Evolutionary conservation across 2,888 invertebrate genomes (phyloP).

Genomic region (Lasioglossum malachurum): DNA sequence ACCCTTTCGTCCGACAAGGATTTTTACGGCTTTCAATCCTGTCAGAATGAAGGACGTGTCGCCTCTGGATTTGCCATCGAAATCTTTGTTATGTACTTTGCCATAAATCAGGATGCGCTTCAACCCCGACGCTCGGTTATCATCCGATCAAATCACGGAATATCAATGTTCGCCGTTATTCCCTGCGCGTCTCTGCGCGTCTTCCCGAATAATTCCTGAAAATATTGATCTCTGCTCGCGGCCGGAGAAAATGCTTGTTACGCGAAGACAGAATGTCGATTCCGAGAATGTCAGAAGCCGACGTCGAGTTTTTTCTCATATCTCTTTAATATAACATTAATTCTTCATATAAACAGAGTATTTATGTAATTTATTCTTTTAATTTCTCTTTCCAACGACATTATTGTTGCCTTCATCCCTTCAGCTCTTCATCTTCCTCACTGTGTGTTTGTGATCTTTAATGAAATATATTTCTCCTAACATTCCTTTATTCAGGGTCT

Average conservation of each 20-base stretch:
- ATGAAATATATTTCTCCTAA: not conserved
- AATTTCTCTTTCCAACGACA: not conserved
- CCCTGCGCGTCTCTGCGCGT: not conserved
- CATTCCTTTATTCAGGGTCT: not conserved
- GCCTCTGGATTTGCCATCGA: conserved; percentile 73
- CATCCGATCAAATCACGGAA: conserved; percentile 43
- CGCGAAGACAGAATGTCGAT: not conserved
- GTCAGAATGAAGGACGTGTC: conserved; percentile 73
- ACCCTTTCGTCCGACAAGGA: conserved; percentile 80
- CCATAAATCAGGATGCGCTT: conserved; percentile 66
- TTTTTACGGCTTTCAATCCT: conserved; percentile 81
- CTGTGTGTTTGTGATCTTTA: not conserved
- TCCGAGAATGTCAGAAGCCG: not conserved
- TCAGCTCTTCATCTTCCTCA: not conserved
- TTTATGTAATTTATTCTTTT: not conserved
- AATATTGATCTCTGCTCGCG: conserved; percentile 6
- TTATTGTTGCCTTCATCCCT: not conserved
- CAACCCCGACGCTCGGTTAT: conserved; percentile 43
- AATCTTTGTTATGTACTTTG: conserved; percentile 72
- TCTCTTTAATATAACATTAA: not conserved
- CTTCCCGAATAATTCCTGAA: not conserved
- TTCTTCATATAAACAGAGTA: not conserved
- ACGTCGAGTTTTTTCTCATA: too few relatives aligned
- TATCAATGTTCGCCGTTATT: conserved; percentile 37
- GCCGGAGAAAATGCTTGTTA: not conserved